Percentiles rank a stretch among this genome's conserved stretches.
Conservation (phyloP, 2,113 vertebrate genomes). For the Hippocampus mohnikei region DNA sequence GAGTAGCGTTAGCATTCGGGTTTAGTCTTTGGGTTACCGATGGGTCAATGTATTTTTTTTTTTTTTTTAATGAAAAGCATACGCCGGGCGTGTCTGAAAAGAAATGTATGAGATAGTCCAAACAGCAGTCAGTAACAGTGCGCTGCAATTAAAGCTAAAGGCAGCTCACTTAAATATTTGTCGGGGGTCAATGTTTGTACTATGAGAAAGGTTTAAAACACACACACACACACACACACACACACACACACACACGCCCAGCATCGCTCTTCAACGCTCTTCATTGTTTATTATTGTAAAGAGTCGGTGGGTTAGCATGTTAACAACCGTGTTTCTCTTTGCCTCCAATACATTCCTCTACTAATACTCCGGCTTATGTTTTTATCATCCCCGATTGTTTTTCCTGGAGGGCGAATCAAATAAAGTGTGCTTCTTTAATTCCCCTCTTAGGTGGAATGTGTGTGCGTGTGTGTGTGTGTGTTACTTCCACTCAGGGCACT, state of each 20-base stretch:
- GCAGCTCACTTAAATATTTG: background rate
- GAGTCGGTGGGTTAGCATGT: slow-evolving; percentile 6
- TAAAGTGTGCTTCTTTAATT: slow-evolving; percentile 37
- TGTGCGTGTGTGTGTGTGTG: slow-evolving; percentile 18
- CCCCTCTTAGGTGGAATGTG: slow-evolving; percentile 8
- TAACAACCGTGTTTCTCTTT: background rate
- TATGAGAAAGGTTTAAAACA: background rate
- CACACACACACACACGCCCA: background rate
- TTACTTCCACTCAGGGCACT: slow-evolving; percentile 72
- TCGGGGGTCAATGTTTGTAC: background rate
- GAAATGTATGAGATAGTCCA: background rate
- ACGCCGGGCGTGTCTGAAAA: background rate
- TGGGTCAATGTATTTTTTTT: background rate
- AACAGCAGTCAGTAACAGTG: background rate
- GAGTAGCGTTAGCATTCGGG: too few relatives aligned
- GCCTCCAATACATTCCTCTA: background rate
- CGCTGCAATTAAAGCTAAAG: background rate
- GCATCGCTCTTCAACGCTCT: background rate
- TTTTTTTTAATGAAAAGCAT: background rate
- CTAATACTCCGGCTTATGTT: slow-evolving; percentile 25
- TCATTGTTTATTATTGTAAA: slow-evolving; percentile 2
- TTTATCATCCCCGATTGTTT: slow-evolving; percentile 72
- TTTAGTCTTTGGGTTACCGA: too few relatives aligned
- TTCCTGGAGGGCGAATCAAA: slow-evolving; percentile 62
- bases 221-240: background rate